Conservation (phyloP, 2,797 vertebrate genomes). For the Sandelia bainsii region DNA sequence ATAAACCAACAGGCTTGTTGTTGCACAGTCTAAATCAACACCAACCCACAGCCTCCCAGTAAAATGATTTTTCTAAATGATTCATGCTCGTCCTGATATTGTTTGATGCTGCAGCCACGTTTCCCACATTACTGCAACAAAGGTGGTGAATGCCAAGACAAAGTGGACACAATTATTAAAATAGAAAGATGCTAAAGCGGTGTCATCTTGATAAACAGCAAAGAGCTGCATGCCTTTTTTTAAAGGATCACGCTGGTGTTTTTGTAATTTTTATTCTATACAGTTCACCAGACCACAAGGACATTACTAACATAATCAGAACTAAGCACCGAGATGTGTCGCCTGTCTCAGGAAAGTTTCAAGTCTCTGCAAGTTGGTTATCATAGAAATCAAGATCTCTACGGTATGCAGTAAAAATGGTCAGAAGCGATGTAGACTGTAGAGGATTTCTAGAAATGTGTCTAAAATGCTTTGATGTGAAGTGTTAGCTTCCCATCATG, state of each 20-base stretch:
- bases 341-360: not conserved
- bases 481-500: not conserved
- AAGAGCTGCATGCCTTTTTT: not conserved
- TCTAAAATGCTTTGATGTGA: not conserved
- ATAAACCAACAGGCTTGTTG: not conserved
- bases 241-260: not conserved
- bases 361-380: constrained; percentile 32
- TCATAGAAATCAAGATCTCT: not conserved
- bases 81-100: not conserved
- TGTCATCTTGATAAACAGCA: not conserved
- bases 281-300: not conserved
- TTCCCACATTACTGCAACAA: not conserved
- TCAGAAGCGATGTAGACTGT: not conserved
- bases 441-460: not conserved
- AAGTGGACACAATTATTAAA: not conserved
- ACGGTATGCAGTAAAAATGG: not conserved
- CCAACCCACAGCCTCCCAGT: not conserved
- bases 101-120: not conserved
- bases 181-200: not conserved
- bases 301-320: constrained; percentile 2
- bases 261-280: not conserved
- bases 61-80: not conserved
- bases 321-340: not conserved
- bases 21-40: not conserved
- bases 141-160: not conserved